Base-by-base conservation (phyloP, 1,140 invertebrate species). In the Spodoptera litura region DNA sequence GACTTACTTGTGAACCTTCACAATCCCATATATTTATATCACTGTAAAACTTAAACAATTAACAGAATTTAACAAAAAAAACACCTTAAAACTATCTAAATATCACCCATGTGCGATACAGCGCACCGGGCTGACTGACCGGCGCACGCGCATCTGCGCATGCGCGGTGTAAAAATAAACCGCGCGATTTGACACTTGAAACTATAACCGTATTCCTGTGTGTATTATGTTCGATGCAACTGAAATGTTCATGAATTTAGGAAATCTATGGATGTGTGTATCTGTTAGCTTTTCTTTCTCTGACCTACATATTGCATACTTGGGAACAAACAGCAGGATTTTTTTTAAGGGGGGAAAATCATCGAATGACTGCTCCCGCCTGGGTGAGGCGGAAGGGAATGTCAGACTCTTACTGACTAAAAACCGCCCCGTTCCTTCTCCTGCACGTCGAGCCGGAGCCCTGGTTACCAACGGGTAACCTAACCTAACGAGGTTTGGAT, bases 131-230 rank as follows among this genome's bases (percentile, higher is more conserved):
- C 35, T 52, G 70, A 72, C 77, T 73, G 61, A 55, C 51, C 74
- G 55, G 52, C n/a, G 64, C 75, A 61, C 73, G 81, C 59, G 80
- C 82, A 79, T 13, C 13, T 80, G 73, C 79, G 59, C 68, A 74
- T 72, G 59, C 52, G 55, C 56, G 52, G 59, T 64, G 66, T 87
- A 81, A 77, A 85, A 87, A 87, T 82, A 87, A 81, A 81, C 76
- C 74, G 72, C 66, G 70, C 80, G 51, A 64, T 51, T 62, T 83
- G 80, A 82, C 78, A 83, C 79, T 80, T 15, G 79, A 78, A 52
- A 72, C 70, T 56, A 15, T 70, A 70, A 15, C 20, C 70, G 70
- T 58, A 56, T 72, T 72, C 70, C 53, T 13, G 15, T 38, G 9
- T 68, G 15, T n/a, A 35, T 5, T 70, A 11, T 66, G 64, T 75